Conservation (phyloP, 1,140 invertebrate genomes). For the Phenacoccus solenopsis region DNA sequence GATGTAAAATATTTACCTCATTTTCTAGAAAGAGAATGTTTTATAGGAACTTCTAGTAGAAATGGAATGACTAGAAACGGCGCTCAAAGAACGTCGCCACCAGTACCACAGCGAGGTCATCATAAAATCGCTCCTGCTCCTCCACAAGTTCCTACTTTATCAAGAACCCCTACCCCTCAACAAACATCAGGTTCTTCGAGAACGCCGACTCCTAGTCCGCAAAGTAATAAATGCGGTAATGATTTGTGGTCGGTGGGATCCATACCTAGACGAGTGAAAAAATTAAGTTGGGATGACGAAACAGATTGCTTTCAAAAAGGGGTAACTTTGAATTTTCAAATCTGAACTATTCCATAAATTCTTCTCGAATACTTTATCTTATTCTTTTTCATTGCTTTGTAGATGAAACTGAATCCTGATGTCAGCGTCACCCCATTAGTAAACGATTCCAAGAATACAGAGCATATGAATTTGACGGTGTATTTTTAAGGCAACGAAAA, state of each 20-base stretch:
- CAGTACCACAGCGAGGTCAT: slow-evolving; percentile 27
- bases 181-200: slow-evolving; percentile 13
- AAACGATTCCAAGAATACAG: not conserved
- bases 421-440: not conserved
- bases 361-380: not conserved
- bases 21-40: slow-evolving; percentile 1
- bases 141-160: slow-evolving; percentile 37
- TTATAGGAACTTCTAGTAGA: slow-evolving; percentile 25
- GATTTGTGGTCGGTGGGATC: slow-evolving; percentile 40
- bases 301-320: slow-evolving; percentile 28
- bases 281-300: slow-evolving; percentile 60
- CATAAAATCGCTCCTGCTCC: slow-evolving; percentile 38
- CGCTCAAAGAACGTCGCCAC: slow-evolving; percentile 22
- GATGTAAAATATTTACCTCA: too few relatives aligned
- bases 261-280: slow-evolving; percentile 50
- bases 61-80: slow-evolving; percentile 32
- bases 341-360: not conserved
- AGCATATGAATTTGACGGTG: not conserved
- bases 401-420: not conserved
- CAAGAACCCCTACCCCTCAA: slow-evolving; percentile 25
- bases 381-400: not conserved
- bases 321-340: slow-evolving; percentile 19
- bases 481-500: slow-evolving; percentile 3
- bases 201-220: slow-evolving; percentile 25
- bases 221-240: slow-evolving; percentile 28